phyloP scores from a whole-genome alignment of 2,797 vertebrate genomes.

The Cirrhinus mrigala region DNA sequence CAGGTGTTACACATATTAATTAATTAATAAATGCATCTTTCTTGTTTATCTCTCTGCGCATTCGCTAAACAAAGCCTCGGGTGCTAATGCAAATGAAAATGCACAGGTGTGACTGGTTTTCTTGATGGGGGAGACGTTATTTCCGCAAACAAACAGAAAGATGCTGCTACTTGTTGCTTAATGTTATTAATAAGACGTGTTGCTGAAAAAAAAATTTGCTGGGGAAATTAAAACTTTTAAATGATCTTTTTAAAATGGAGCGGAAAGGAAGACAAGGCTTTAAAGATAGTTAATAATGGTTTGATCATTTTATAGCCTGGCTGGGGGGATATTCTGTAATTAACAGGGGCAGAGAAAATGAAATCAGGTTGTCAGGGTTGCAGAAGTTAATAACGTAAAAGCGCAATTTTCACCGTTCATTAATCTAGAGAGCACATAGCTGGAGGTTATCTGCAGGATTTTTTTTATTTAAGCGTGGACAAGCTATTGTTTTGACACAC shows the following conservation, averaged over 20 bases:
- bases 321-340: conserved; percentile 46
- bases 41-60: background rate
- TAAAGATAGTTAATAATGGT: conserved; percentile 42
- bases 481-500: conserved; percentile 11
- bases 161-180: conserved; percentile 34
- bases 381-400: conserved; percentile 53
- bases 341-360: conserved; percentile 44
- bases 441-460: conserved; percentile 5
- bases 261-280: conserved; percentile 18
- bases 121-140: conserved; percentile 4
- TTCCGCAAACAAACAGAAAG: conserved; percentile 25
- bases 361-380: conserved; percentile 55
- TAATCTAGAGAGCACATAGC: conserved; percentile 36
- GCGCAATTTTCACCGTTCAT: conserved; percentile 38
- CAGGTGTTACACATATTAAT: background rate
- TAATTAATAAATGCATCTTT: conserved; percentile 3
- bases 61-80: background rate
- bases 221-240: background rate
- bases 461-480: conserved; percentile 13
- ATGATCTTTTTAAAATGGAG: conserved; percentile 23
- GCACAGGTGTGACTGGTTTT: conserved; percentile 24
- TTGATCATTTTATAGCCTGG: conserved; percentile 38
- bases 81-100: conserved; percentile 24
- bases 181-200: background rate
- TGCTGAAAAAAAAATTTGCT: conserved; percentile 1